Base-by-base conservation (phyloP, 2,113 vertebrate species). In the Mus musculus region DNA sequence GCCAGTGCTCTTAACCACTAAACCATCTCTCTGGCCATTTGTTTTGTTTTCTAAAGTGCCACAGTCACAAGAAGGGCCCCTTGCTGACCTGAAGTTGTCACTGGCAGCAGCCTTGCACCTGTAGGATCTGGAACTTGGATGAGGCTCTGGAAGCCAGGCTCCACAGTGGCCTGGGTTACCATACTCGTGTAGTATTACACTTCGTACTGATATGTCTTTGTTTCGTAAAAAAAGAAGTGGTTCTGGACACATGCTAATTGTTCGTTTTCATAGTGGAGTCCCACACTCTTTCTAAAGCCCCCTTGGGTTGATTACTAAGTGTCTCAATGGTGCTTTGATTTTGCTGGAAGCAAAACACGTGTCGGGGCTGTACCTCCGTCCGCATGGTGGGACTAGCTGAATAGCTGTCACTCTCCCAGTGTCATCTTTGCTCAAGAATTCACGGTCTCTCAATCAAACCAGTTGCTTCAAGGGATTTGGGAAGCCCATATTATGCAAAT, bases 321-420 rank as follows among this genome's bases (percentile, higher is more conserved):
- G 54, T 7, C 76, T 93, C 42, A 24, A 20, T 42, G 46, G 30
- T 54, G 11, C 52, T 39, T 46, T 24, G 26, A 46, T 61, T n/a
- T 54, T 71, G 93, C 6, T 20, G 63, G 89, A 80, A 69, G 42
- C n/a, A 56, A 63, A 82, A 26, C 20, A 6, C 0, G 8, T 36
- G 16, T 11, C 1, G 19, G 49, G 88, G 52, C n/a, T 13, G 26
- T 11, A 75, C 33, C 33, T 8, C 46, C 0, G 12, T 54, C 54
- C 0, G 0, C 0, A 71, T 22, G 39, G 46, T 1, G 56, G n/a
- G 67, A 14, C 26, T 17, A 24, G 54, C 13, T 0, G 42, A 94
- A 11, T 1, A 69, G 8, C 6, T 6, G 8, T 3, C 7, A 0
- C 1, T 7, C 49, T 26, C n/a, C 26, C 0, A 52, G 26, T 42